These are phyloP conservation scores for Oophaga pumilio DNA, from an alignment of 2,113 vertebrate species.

Conservation along the genomic window DNA sequence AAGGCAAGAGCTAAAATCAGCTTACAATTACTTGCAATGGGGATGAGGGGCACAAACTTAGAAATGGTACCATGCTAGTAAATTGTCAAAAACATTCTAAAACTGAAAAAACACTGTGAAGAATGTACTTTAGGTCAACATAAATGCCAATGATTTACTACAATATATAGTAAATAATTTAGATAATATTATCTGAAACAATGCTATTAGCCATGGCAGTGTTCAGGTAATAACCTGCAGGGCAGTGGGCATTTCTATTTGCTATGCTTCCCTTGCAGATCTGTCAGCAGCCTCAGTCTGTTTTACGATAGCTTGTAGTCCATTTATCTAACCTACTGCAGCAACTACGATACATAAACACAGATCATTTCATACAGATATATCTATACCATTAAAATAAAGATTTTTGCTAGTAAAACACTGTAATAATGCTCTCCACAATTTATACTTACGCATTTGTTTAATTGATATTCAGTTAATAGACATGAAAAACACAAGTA, in stretches of 20 bases:
- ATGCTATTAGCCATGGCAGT: background rate
- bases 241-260: background rate
- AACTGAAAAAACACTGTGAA: background rate
- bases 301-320: background rate
- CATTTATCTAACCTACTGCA: background rate
- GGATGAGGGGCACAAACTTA: background rate
- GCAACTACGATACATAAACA: background rate
- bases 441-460: background rate
- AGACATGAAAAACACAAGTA: background rate
- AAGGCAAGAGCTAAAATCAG: no score
- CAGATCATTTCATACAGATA: background rate
- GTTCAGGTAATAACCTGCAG: background rate
- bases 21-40: no score
- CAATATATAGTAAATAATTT: background rate
- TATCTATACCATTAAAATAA: background rate
- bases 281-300: background rate
- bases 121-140: background rate
- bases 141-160: background rate
- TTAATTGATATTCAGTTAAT: slow-evolving; percentile 1
- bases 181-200: background rate
- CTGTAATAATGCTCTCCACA: background rate
- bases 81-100: background rate
- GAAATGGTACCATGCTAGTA: background rate
- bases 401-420: background rate
- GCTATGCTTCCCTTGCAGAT: background rate